phyloP scores from a whole-genome alignment of 2,888 invertebrate genomes.

The Lithophane socia region DNA sequence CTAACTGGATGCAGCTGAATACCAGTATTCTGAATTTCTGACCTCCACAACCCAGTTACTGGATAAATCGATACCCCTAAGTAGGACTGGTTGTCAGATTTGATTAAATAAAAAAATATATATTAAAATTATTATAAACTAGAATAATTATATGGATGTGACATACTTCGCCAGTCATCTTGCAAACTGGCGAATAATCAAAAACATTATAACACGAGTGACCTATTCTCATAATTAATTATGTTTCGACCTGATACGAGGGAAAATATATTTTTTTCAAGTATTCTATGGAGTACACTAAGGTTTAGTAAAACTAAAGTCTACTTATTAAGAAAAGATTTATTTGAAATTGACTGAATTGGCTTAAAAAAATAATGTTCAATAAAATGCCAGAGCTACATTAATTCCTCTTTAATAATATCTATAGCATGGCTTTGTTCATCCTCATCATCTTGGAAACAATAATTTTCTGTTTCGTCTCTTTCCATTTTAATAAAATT shows the following conservation, averaged over 20 bases:
- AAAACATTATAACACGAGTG: background rate
- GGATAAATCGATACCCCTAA: too few species aligned
- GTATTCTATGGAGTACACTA: background rate
- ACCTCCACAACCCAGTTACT: too few species aligned
- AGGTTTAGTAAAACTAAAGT: conserved; percentile 13
- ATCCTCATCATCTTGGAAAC: conserved; percentile 8
- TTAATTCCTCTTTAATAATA: conserved; percentile 21
- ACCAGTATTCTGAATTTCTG: too few species aligned
- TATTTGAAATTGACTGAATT: conserved; percentile 11
- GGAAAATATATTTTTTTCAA: background rate
- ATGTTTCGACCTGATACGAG: background rate
- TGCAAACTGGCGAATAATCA: background rate
- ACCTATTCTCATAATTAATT: too few species aligned
- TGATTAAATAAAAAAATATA: background rate
- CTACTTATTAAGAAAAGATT: conserved; percentile 5
- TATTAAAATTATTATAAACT: background rate
- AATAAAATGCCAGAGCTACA: conserved; percentile 5
- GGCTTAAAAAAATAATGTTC: background rate
- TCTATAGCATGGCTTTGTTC: conserved; percentile 2
- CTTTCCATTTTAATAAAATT: conserved; percentile 48
- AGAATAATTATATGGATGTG: background rate
- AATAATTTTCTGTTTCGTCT: background rate
- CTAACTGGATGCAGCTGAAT: too few species aligned
- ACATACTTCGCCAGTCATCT: background rate
- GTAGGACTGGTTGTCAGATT: background rate